A percentile compares a stretch with the other conserved stretches of the same genome.
Evolutionary conservation across 2,888 invertebrate genomes (phyloP).

Genomic region (Auanema sp.): DNA sequence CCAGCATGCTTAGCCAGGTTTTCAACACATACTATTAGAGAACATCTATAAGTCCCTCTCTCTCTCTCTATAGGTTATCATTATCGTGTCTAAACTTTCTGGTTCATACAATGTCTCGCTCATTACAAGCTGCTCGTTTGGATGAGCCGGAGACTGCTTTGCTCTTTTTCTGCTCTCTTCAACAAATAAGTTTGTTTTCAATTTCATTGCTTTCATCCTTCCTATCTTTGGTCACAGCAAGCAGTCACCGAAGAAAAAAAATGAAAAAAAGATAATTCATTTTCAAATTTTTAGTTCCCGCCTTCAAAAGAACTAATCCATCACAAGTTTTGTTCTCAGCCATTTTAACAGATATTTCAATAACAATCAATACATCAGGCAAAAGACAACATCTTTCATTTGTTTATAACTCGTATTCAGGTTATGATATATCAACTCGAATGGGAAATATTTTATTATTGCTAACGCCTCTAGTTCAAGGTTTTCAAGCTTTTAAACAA

Average conservation of each 20-base stretch:
- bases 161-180: background rate
- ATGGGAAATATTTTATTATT: background rate
- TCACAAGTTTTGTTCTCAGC: too few relatives aligned
- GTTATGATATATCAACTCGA: background rate
- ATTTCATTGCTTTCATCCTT: too few relatives aligned
- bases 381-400: background rate
- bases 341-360: too few relatives aligned
- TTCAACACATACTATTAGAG: too few relatives aligned
- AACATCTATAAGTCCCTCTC: too few relatives aligned
- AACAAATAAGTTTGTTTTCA: constrained; percentile 1
- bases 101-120: constrained; percentile 1
- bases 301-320: too few relatives aligned
- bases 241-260: too few relatives aligned
- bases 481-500: background rate
- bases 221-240: too few relatives aligned
- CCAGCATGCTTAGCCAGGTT: constrained; percentile 4
- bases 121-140: constrained; percentile 6
- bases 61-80: too few relatives aligned
- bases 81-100: background rate
- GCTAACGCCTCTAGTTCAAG: background rate
- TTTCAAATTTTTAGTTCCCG: too few relatives aligned
- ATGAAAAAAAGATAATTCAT: too few relatives aligned
- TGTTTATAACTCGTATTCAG: background rate
- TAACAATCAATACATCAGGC: too few relatives aligned
- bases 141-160: constrained; percentile 9